Percentiles rank a stretch among this genome's conserved stretches.
Conservation (phyloP, 2,797 vertebrate species). For the Lepilemur ruficaudatus region DNA sequence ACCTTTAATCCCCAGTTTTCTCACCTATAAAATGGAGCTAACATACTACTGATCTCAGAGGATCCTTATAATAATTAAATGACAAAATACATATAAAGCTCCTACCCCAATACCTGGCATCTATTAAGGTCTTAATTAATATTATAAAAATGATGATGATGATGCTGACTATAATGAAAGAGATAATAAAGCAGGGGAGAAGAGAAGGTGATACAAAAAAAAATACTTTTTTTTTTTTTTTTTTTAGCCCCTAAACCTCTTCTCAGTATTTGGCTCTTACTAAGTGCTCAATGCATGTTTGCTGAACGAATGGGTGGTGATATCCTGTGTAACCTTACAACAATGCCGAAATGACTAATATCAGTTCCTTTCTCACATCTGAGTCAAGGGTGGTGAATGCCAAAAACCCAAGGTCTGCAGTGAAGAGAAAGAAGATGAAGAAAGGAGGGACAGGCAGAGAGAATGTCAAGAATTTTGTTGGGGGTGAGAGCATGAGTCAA, state of each 20-base stretch:
- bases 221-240: not conserved
- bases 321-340: not conserved
- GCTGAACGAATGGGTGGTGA: not conserved
- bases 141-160: not conserved
- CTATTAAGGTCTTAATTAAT: constrained; percentile 22
- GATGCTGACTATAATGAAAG: not conserved
- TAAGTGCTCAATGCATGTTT: not conserved
- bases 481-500: not conserved
- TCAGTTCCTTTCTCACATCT: not conserved
- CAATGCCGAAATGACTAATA: not conserved
- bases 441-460: not conserved
- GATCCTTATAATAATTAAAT: constrained; percentile 39
- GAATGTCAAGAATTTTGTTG: not conserved
- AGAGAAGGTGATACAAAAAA: not conserved
- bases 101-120: not conserved
- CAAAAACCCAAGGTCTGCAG: not conserved
- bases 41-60: not conserved
- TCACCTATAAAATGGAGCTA: constrained; percentile 59
- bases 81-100: not conserved
- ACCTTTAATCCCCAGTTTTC: constrained; percentile 50
- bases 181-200: not conserved
- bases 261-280: not conserved
- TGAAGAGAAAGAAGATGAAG: not conserved
- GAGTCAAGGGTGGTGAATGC: not conserved
- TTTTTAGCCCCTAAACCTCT: not conserved